Percentiles rank a stretch among this genome's conserved stretches.
Evolutionary conservation across 1,140 invertebrate genomes (phyloP).

Genomic region (Eufriesea mexicana): DNA sequence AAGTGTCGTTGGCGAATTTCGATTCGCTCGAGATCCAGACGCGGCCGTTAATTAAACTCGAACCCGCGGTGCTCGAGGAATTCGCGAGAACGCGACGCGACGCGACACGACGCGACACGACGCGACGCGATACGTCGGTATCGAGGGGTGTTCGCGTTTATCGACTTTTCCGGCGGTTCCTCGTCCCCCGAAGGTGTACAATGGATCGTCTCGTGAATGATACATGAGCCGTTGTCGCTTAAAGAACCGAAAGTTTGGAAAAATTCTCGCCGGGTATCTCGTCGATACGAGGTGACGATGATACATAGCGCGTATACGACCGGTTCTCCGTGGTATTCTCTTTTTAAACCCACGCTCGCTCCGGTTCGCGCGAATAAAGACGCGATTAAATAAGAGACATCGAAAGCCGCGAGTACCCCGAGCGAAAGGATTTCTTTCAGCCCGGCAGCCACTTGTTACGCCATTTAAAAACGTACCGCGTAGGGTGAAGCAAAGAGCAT

Average conservation of each 20-base stretch:
- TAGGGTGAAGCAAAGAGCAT: not conserved
- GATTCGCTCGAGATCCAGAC: not conserved
- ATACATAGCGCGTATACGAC: too few species aligned
- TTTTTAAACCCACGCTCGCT: too few species aligned
- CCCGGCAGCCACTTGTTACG: slow-evolving; percentile 22
- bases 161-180: slow-evolving; percentile 10
- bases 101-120: too few species aligned
- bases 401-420: not conserved
- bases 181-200: not conserved
- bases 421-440: not conserved
- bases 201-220: slow-evolving; percentile 44
- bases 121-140: not conserved
- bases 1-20: slow-evolving; percentile 41
- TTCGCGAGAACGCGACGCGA: slow-evolving; percentile 4
- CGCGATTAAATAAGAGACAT: slow-evolving; percentile 15
- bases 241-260: not conserved
- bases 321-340: not conserved
- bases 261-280: not conserved
- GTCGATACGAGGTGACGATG: not conserved
- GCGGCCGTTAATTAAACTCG: slow-evolving; percentile 56
- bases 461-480: slow-evolving; percentile 40
- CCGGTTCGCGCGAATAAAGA: not conserved
- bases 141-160: slow-evolving; percentile 11
- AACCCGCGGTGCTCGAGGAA: slow-evolving; percentile 13
- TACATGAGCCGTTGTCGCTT: slow-evolving; percentile 38